Conservation (phyloP, 2,113 vertebrate genomes). For the Zosterops borbonicus region DNA sequence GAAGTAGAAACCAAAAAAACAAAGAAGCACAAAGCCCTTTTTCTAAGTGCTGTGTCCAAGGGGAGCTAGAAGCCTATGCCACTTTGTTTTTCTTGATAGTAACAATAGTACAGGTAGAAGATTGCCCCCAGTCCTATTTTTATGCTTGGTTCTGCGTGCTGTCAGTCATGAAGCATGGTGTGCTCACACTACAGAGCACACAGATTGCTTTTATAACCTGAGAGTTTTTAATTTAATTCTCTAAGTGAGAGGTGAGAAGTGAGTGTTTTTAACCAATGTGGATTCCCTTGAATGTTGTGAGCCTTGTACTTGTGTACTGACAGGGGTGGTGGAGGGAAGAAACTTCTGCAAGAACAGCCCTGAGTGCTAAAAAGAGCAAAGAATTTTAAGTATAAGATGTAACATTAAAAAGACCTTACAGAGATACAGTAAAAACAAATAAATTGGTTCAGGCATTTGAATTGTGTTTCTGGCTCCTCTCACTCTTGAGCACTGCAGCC, state of each 20-base stretch:
- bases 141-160: neutral
- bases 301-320: neutral
- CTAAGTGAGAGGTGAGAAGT: neutral
- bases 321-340: neutral
- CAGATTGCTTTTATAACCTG: neutral
- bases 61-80: neutral
- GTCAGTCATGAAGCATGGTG: rapidly evolving
- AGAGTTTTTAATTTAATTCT: neutral
- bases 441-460: neutral
- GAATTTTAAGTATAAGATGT: neutral
- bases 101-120: neutral
- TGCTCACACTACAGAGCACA: neutral
- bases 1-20: neutral
- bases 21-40: neutral
- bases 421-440: neutral
- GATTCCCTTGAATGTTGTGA: neutral
- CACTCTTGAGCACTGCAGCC: neutral
- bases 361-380: neutral
- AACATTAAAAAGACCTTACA: neutral
- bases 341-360: neutral
- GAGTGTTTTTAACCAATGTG: neutral
- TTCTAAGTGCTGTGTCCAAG: neutral
- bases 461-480: neutral
- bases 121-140: neutral
- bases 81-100: neutral